These are phyloP conservation scores for Uria aalge DNA, from an alignment of 2,113 vertebrate species.

Conservation along the genomic window DNA sequence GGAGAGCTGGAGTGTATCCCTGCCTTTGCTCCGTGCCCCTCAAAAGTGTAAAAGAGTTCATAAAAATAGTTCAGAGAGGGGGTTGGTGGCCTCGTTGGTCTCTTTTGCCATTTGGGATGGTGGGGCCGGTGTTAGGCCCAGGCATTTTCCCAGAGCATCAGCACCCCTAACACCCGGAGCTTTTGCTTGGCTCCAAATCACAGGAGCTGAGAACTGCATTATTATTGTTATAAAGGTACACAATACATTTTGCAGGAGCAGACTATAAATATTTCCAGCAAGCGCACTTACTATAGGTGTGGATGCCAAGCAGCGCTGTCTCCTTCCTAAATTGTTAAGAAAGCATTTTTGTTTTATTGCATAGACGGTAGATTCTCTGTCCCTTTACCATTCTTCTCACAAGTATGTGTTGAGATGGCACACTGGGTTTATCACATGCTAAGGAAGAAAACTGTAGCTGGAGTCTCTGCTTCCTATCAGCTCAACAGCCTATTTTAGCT, in stretches of 20 bases:
- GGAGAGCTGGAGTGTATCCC: background rate
- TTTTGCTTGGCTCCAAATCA: background rate
- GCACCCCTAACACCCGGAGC: background rate
- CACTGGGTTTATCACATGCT: background rate
- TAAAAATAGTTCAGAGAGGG: background rate
- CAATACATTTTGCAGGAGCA: background rate
- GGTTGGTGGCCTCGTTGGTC: background rate
- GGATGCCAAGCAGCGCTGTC: slow-evolving; percentile 21
- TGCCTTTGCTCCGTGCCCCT: background rate
- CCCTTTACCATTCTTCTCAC: background rate
- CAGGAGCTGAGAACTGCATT: background rate
- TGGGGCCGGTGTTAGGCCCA: fast-evolving
- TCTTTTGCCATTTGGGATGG: background rate
- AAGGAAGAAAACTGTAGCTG: slow-evolving; percentile 16
- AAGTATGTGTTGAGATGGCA: background rate
- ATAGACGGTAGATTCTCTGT: background rate
- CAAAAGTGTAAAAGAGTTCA: background rate
- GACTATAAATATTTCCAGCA: slow-evolving; percentile 24
- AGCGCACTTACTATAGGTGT: background rate
- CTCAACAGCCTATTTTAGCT: slow-evolving; percentile 21
- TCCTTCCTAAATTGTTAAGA: background rate
- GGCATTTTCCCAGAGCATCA: background rate
- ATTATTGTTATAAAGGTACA: background rate
- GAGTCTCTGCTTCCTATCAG: slow-evolving; percentile 48
- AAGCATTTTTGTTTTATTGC: slow-evolving; percentile 15